Conservation (phyloP, 2,888 invertebrate species). For the Cephus spinipes region DNA sequence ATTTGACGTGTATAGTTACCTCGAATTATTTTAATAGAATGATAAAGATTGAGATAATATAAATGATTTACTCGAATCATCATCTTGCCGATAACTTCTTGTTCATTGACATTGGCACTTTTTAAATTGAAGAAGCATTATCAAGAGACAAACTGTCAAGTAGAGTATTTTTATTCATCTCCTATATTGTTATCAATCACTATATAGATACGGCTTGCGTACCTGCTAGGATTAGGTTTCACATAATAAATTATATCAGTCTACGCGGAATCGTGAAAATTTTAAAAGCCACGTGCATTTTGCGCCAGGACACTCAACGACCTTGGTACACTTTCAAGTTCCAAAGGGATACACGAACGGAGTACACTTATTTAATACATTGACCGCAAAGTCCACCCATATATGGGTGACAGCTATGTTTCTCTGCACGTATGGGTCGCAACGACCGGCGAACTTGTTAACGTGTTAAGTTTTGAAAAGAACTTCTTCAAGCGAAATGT, state of each 20-base stretch:
- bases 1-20: not conserved
- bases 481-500: constrained; percentile 53
- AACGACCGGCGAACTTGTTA: no score
- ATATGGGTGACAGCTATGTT: no score
- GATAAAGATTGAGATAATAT: not conserved
- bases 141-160: not conserved
- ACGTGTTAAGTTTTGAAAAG: constrained; percentile 42
- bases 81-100: not conserved
- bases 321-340: not conserved
- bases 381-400: no score
- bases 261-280: constrained; percentile 20
- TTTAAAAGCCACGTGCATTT: not conserved
- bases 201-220: not conserved
- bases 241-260: constrained; percentile 35
- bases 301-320: not conserved
- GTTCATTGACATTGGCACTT: not conserved
- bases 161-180: not conserved
- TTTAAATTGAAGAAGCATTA: not conserved
- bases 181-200: not conserved
- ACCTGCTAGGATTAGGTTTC: not conserved
- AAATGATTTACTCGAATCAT: not conserved
- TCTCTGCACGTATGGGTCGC: no score
- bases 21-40: not conserved
- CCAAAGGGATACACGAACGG: not conserved
- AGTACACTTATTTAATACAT: not conserved